Evolutionary conservation across 2,888 invertebrate species (phyloP), one percentile per base, ranked within the genome.

Genomic region (Deilephila porcellus): DNA sequence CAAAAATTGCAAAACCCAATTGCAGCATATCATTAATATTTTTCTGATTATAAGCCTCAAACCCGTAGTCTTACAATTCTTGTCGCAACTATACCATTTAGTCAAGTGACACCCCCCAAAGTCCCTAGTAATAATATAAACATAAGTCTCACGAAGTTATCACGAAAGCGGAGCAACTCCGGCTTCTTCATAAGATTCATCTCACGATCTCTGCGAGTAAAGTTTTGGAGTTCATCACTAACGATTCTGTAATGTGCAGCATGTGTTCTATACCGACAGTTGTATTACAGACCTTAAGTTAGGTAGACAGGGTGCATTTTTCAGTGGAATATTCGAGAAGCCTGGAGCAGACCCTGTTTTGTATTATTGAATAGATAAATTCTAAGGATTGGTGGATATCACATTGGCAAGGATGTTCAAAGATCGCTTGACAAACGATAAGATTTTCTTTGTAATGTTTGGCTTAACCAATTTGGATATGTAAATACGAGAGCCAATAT

Each of bases 221-320:
- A 67, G 45, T 67, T 67, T 67, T n/a, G 52, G 25, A 52, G 25
- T 63, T 63, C 63, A 63, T 63, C 32, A 32, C 32, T 52, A 52
- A 67, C 45, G 67, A 45, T 45, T 52, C 20, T 67, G 45, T 67
- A 67, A 67, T 64, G 67, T 67, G 67, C 67, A 67, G 45, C 64
- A 29, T 25, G 45, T 67, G 52, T 52, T 56, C 4, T n/a, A 0
- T 7, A 7, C 25, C n/a, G n/a, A 34, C 8, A 8, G n/a, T 25
- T 25, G 25, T 11, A 17, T 67, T 20, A 5, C 2, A 25, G 29
- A 52, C 17, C 45, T 29, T 25, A 52, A 67, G 7, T 0, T 6
- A 2, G 56, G 7, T 5, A n/a, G 6, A 67, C 52, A 67, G 45
- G 25, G 52, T 52, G 20, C 25, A 67, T 17, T 25, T 52, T 52